A percentile compares a stretch with the other conserved stretches of the same genome.
These are phyloP conservation scores for Sphaerodactylus townsendi DNA, from an alignment of 2,113 vertebrate genomes.

Conservation along the genomic window DNA sequence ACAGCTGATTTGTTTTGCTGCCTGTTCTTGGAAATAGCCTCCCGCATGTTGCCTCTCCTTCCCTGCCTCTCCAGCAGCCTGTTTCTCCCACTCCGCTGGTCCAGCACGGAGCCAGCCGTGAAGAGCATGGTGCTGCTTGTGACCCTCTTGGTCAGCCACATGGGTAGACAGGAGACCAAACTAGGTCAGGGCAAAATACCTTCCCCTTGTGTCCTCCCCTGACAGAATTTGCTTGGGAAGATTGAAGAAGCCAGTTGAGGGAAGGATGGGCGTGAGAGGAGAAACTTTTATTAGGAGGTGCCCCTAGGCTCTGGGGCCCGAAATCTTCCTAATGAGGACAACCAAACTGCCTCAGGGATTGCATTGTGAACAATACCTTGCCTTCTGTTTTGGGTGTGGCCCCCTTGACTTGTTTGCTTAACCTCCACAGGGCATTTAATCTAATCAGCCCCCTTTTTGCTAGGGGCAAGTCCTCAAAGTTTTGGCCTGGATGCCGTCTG, in stretches of 20 bases:
- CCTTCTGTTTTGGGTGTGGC: background rate
- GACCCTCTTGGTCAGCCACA: no score
- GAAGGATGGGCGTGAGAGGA: background rate
- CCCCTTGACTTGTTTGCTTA: background rate
- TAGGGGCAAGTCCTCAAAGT: background rate
- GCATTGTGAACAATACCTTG: background rate
- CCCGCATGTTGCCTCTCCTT: background rate
- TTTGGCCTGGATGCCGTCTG: background rate
- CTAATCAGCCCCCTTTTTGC: background rate
- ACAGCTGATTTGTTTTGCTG: background rate
- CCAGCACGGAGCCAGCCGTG: background rate
- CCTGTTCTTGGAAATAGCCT: fast-evolving
- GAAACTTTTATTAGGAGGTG: background rate
- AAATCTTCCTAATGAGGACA: background rate
- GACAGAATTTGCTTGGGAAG: background rate
- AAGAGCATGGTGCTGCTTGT: no score
- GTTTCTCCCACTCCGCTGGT: background rate
- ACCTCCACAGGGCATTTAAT: background rate
- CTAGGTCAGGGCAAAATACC: no score
- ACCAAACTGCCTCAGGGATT: background rate
- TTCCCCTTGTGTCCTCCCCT: background rate
- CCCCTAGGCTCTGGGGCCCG: background rate
- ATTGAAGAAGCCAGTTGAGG: background rate
- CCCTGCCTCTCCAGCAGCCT: background rate
- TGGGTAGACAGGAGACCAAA: no score